phyloP scores from a whole-genome alignment of 2,888 invertebrate species.

The Taphrorychus bicolor region DNA sequence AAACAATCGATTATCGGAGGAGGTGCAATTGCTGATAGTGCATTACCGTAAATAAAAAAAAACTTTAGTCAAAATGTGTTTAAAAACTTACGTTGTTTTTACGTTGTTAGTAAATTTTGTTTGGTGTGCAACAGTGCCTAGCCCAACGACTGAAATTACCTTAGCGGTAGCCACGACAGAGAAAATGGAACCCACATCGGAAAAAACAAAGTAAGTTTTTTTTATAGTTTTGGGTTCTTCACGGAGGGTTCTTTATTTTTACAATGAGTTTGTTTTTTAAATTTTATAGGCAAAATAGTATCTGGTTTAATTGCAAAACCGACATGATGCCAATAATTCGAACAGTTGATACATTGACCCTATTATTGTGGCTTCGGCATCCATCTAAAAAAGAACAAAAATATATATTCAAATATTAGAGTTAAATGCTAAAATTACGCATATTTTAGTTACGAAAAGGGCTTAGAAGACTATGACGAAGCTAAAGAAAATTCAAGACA shows the following conservation, averaged over 20 bases:
- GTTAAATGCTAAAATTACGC: not conserved
- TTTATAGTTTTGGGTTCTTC: no score
- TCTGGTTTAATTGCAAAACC: no score
- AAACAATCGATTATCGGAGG: conserved; percentile 21
- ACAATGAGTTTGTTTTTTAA: no score
- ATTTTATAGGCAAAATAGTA: no score
- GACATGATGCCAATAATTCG: no score
- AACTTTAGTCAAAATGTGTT: conserved; percentile 29
- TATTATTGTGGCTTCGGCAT: no score
- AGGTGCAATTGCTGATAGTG: not conserved
- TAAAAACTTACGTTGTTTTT: conserved; percentile 30
- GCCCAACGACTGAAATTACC: conserved; percentile 41
- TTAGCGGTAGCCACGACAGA: conserved; percentile 50
- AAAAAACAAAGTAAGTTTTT: conserved; percentile 48
- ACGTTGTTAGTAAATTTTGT: not conserved
- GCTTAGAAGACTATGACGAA: conserved; percentile 56
- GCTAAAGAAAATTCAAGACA: conserved; percentile 50
- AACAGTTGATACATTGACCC: no score
- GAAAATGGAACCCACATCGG: conserved; percentile 35
- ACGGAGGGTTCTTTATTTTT: no score
- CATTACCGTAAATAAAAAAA: not conserved
- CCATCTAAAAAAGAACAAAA: no score
- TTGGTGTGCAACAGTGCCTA: conserved; percentile 15
- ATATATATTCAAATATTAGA: not conserved
- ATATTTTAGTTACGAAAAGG: conserved; percentile 51